These are phyloP conservation scores for Meriones unguiculatus DNA, from an alignment of 2,113 vertebrate species.

Conservation along the genomic window DNA sequence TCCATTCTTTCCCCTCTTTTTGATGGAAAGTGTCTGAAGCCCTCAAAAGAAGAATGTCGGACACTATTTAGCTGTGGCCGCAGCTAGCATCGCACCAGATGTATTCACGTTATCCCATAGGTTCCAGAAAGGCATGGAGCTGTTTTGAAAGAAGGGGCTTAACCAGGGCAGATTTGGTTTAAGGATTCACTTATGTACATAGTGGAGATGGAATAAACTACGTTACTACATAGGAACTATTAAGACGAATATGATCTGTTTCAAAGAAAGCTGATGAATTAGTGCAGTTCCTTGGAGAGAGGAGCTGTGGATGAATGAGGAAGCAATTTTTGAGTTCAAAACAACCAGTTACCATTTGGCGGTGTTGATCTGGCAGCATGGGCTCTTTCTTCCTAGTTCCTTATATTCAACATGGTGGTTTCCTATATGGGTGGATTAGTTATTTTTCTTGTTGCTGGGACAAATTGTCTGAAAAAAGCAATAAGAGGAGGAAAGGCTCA, in stretches of 20 bases:
- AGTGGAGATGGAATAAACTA: background rate
- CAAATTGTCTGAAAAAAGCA: background rate
- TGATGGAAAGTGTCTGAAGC: background rate
- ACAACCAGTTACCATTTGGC: background rate
- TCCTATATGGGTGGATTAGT: background rate
- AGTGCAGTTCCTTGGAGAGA: background rate
- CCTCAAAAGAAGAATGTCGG: background rate
- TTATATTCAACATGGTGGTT: background rate
- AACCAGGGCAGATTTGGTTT: constrained; percentile 14
- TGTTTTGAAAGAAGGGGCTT: constrained; percentile 41
- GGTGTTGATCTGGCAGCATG: background rate
- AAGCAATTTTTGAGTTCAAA: background rate
- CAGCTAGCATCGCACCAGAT: background rate
- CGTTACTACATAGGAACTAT: background rate
- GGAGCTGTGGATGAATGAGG: background rate
- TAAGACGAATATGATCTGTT: background rate
- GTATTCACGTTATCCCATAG: background rate
- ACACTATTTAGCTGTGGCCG: background rate
- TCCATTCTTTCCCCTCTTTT: background rate
- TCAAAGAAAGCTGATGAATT: background rate
- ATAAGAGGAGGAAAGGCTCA: background rate
- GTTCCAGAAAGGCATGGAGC: background rate
- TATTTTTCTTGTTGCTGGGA: background rate
- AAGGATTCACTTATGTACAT: background rate
- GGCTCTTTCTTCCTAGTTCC: background rate